Conservation (phyloP, 2,113 vertebrate genomes). For the Excalfactoria chinensis region DNA sequence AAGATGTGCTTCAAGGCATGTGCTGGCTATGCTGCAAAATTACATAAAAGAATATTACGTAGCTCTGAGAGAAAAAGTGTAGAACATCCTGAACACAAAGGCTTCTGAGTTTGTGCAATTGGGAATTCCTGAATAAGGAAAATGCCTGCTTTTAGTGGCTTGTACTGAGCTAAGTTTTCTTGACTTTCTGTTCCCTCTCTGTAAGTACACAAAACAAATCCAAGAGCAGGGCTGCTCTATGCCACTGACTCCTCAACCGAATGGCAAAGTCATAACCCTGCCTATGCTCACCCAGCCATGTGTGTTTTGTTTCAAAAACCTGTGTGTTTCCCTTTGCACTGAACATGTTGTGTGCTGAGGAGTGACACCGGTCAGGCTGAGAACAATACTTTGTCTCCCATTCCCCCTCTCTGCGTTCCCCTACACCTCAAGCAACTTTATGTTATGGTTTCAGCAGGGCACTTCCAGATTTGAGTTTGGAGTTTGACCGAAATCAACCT, state of each 20-base stretch:
- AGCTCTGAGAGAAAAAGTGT: neutral
- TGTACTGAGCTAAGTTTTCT: neutral
- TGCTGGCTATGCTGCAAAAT: neutral
- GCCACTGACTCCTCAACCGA: neutral
- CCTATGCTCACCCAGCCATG: neutral
- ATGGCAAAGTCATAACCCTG: neutral
- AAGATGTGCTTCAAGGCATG: neutral
- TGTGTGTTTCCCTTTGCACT: neutral
- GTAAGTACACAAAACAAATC: neutral
- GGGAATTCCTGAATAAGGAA: neutral
- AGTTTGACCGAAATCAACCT: conserved; percentile 2
- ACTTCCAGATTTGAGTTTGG: neutral
- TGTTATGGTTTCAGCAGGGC: neutral
- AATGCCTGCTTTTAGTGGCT: neutral
- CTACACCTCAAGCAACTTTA: neutral
- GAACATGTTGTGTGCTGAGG: neutral
- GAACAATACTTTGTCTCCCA: neutral
- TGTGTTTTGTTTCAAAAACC: neutral
- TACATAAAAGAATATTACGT: neutral
- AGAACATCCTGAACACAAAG: neutral
- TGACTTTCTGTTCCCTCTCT: neutral
- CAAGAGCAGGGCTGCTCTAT: neutral
- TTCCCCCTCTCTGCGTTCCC: accelerated
- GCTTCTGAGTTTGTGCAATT: neutral
- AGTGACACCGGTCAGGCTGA: neutral